These are phyloP conservation scores for Anguilla pacifica DNA, from an alignment of 2,797 vertebrate species.

Conservation along the genomic window DNA sequence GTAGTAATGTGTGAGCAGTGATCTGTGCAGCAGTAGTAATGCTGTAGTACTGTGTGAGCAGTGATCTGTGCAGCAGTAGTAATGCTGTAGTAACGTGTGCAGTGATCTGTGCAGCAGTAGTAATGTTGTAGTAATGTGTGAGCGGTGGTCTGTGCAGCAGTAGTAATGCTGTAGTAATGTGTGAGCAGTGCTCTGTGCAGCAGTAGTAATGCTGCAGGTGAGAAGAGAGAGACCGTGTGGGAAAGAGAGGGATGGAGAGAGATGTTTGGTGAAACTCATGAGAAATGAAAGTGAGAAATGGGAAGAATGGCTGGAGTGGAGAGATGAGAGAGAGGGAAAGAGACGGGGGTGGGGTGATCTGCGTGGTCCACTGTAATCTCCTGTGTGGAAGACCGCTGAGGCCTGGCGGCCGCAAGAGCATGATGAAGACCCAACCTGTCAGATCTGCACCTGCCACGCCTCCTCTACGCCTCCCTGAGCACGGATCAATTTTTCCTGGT, in stretches of 20 bases:
- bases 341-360: not conserved
- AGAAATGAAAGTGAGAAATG: not conserved
- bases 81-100: too few species aligned
- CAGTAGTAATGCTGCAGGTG: slow-evolving; percentile 14
- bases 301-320: not conserved
- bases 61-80: too few species aligned
- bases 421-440: not conserved
- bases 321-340: not conserved
- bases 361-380: not conserved
- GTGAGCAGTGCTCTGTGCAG: too few species aligned
- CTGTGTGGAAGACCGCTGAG: not conserved
- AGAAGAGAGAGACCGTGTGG: slow-evolving; percentile 27
- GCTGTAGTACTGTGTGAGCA: too few species aligned
- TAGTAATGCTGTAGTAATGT: too few species aligned
- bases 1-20: too few species aligned
- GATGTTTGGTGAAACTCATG: not conserved
- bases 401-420: not conserved
- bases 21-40: too few species aligned
- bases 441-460: not conserved
- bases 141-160: too few species aligned
- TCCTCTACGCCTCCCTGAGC: not conserved
- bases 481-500: not conserved
- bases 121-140: too few species aligned
- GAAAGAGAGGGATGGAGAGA: slow-evolving; percentile 52
- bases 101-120: too few species aligned